phyloP scores from a whole-genome alignment of 2,888 invertebrate species.

The Anodontia alba region DNA sequence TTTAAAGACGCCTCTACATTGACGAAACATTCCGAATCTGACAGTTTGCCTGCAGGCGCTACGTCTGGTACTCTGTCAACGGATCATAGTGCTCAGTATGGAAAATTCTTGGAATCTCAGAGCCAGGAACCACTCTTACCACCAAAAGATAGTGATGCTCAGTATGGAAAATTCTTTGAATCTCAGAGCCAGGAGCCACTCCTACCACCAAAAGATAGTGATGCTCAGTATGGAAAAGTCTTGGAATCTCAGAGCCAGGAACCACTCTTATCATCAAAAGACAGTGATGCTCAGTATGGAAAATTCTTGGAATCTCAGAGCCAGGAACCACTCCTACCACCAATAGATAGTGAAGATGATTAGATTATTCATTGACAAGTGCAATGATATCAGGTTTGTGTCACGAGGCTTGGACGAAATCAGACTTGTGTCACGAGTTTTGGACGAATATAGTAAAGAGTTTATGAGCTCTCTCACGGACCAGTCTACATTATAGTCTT shows the following conservation, averaged over 20 bases:
- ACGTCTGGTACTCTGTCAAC: constrained; percentile 13
- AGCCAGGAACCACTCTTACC: constrained; percentile 51
- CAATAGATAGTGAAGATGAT: not conserved
- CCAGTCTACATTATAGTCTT: too few relatives aligned
- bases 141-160: constrained; percentile 25
- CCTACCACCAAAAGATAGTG: constrained; percentile 16
- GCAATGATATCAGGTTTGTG: too few relatives aligned
- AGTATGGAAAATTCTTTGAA: constrained; percentile 41
- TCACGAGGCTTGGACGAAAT: too few relatives aligned
- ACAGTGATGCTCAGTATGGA: constrained; percentile 36
- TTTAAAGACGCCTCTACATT: constrained; percentile 59
- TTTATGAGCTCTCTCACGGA: too few relatives aligned
- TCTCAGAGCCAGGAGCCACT: constrained; percentile 57
- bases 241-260: constrained; percentile 55
- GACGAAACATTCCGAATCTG: constrained; percentile 28
- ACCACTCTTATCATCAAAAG: constrained; percentile 34
- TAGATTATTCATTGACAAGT: not conserved
- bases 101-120: constrained; percentile 48
- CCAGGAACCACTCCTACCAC: constrained; percentile 45
- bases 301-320: constrained; percentile 53
- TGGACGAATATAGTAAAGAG: too few relatives aligned
- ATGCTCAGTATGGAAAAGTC: constrained; percentile 42
- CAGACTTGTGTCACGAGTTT: too few relatives aligned
- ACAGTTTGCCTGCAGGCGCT: not conserved
- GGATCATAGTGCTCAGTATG: constrained; percentile 42